Conservation (phyloP, 2,797 vertebrate species). For the Liparis tanakae region DNA sequence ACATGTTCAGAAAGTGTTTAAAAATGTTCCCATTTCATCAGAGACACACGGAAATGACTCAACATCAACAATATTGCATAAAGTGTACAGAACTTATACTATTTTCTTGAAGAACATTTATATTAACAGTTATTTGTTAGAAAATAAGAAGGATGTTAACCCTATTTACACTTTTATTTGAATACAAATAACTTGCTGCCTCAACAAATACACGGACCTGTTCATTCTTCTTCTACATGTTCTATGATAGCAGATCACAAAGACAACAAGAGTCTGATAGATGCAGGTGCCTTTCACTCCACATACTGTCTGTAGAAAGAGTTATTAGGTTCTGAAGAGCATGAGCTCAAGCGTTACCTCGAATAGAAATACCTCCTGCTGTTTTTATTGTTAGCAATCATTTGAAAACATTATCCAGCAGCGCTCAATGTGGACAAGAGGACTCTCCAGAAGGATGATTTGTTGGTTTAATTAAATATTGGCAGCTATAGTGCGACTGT, state of each 20-base stretch:
- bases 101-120: neutral
- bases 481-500: constrained; percentile 12
- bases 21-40: too few species aligned
- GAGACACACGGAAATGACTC: too few species aligned
- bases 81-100: too few species aligned
- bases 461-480: constrained; percentile 52
- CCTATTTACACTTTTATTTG: neutral
- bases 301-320: too few species aligned
- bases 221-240: constrained; percentile 7
- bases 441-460: constrained; percentile 44
- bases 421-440: constrained; percentile 42
- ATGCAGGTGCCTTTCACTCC: too few species aligned
- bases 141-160: neutral
- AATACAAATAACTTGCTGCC: neutral
- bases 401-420: constrained; percentile 21
- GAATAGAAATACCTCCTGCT: constrained; percentile 22
- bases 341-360: constrained; percentile 5
- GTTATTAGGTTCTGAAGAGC: neutral
- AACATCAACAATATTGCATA: too few species aligned
- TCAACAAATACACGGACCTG: neutral
- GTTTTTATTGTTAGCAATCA: constrained; percentile 21
- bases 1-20: too few species aligned
- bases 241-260: constrained; percentile 25
- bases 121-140: too few species aligned
- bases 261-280: too few species aligned